Evolutionary conservation across 2,113 vertebrate species (phyloP).

Genomic region (Ictidomys tridecemlineatus): DNA sequence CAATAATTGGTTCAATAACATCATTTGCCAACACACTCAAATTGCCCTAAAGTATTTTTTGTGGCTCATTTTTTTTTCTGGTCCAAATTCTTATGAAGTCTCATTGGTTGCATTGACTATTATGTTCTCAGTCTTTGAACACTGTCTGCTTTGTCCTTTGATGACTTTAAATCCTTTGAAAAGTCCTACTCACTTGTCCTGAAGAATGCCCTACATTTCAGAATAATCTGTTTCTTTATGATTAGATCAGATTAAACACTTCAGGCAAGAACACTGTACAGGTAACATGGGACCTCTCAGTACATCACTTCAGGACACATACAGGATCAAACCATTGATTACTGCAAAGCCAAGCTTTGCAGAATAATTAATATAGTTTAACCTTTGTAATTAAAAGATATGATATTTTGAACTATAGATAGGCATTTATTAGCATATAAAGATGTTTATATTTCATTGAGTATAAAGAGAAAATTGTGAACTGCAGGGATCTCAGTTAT

Average conservation of each 20-base stretch:
- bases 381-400: not conserved
- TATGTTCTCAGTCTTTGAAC: not conserved
- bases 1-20: not conserved
- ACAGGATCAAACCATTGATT: not conserved
- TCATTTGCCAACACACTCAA: not conserved
- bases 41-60: not conserved
- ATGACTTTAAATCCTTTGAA: not conserved
- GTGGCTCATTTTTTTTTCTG: not conserved
- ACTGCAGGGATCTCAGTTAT: not conserved
- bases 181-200: not conserved
- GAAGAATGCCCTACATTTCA: not conserved
- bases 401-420: constrained; percentile 8
- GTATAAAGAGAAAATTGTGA: not conserved
- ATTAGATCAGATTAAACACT: not conserved
- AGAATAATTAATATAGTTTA: not conserved
- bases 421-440: not conserved
- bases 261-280: not conserved
- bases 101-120: not conserved
- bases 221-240: not conserved
- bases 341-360: not conserved
- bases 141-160: not conserved
- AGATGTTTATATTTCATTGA: constrained; percentile 1
- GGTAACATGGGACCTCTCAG: not conserved
- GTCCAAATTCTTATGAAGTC: not conserved
- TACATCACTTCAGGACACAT: not conserved